Conservation (phyloP, 2,888 invertebrate species). For the Margaritifera margaritifera region DNA sequence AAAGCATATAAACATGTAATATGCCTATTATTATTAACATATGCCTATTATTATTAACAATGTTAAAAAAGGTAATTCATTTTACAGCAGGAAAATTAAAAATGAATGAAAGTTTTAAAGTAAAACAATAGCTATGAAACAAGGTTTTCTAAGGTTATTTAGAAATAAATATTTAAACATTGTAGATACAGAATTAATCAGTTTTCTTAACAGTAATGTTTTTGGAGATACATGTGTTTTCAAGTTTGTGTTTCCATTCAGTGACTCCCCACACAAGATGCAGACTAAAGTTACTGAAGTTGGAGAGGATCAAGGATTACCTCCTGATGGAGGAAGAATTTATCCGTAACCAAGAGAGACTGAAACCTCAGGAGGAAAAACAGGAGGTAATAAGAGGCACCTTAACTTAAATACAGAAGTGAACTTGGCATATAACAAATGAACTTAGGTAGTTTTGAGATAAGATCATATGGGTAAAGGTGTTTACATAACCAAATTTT, state of each 20-base stretch:
- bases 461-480: no score
- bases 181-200: no score
- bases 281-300: slow-evolving; percentile 92
- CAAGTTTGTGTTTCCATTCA: slow-evolving; percentile 45
- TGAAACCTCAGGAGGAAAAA: slow-evolving; percentile 99
- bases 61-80: no score
- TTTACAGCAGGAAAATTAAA: no score
- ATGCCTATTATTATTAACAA: no score
- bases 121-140: no score
- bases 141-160: no score
- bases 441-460: background rate
- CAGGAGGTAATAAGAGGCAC: slow-evolving; percentile 80
- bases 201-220: no score
- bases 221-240: no score
- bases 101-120: no score
- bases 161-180: no score
- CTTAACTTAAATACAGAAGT: background rate
- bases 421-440: background rate
- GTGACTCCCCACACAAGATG: slow-evolving; percentile 99
- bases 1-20: background rate
- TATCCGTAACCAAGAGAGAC: slow-evolving; percentile 96
- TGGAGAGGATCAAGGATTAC: slow-evolving; percentile 99
- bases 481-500: background rate
- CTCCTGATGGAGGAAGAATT: slow-evolving; percentile 99
- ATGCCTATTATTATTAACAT: no score